These are phyloP conservation scores for Pygoscelis antarcticus DNA, from an alignment of 2,113 vertebrate genomes.

Conservation along the genomic window DNA sequence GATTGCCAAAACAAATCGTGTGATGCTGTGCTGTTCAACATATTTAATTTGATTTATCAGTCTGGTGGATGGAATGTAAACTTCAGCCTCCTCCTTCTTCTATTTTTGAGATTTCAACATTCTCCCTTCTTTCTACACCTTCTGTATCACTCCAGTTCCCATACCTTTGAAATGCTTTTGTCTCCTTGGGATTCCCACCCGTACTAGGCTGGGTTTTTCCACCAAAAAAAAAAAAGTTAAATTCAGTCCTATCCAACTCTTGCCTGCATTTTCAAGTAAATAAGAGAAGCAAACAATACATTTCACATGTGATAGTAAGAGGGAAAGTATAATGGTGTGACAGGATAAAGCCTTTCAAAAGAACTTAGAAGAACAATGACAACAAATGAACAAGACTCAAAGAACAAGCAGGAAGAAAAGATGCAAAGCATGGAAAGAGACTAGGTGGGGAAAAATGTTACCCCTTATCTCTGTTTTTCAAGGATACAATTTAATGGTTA, in stretches of 20 bases:
- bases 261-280: neutral
- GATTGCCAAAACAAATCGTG: constrained; percentile 5
- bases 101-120: neutral
- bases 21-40: neutral
- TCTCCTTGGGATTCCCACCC: neutral
- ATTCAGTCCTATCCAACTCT: neutral
- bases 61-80: neutral
- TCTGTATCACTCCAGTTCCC: neutral
- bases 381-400: neutral
- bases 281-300: neutral
- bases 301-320: neutral
- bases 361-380: neutral
- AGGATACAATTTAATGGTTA: neutral
- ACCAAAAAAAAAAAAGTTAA: neutral
- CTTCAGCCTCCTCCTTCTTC: neutral
- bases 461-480: neutral
- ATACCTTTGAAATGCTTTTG: neutral
- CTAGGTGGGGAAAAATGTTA: accelerated
- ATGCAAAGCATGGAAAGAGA: neutral
- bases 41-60: neutral
- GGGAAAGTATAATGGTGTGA: neutral
- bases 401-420: neutral
- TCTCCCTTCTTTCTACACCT: neutral
- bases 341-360: neutral
- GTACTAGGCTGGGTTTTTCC: neutral